phyloP scores from a whole-genome alignment of 2,888 invertebrate genomes.

The Rhabditophanes sp. region DNA sequence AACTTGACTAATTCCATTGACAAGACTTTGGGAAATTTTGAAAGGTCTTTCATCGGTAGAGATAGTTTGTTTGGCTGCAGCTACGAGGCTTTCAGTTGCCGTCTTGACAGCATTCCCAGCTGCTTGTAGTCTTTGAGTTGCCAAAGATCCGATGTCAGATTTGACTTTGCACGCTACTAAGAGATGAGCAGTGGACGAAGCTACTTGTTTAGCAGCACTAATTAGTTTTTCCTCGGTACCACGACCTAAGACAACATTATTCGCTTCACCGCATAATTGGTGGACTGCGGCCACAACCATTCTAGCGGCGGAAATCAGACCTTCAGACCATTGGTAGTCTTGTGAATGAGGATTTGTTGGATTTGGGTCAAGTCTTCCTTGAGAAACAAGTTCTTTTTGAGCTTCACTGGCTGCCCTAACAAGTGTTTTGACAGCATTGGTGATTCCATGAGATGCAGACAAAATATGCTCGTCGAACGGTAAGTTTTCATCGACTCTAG shows the following conservation, averaged over 20 bases:
- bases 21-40: constrained; percentile 73
- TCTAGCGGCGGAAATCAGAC: constrained; percentile 55
- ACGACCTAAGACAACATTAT: constrained; percentile 62
- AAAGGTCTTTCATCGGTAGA: constrained; percentile 77
- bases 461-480: constrained; percentile 98
- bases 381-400: constrained; percentile 66
- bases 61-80: constrained; percentile 74
- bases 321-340: constrained; percentile 43
- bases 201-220: constrained; percentile 78
- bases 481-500: constrained; percentile 75
- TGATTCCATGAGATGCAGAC: constrained; percentile 86
- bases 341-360: too few species aligned
- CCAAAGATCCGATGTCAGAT: constrained; percentile 83
- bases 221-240: constrained; percentile 75
- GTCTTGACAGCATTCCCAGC: constrained; percentile 64
- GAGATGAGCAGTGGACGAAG: constrained; percentile 87
- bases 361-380: constrained; percentile 15
- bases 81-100: constrained; percentile 88
- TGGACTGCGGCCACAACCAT: constrained; percentile 93
- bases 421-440: constrained; percentile 84
- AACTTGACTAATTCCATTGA: constrained; percentile 50
- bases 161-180: constrained; percentile 96
- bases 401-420: constrained; percentile 92
- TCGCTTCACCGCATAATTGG: constrained; percentile 89
- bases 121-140: constrained; percentile 65